Evolutionary conservation across 1,140 invertebrate species (phyloP), one percentile per base, ranked within the genome.

Genomic region (Scaptomyza montana): DNA sequence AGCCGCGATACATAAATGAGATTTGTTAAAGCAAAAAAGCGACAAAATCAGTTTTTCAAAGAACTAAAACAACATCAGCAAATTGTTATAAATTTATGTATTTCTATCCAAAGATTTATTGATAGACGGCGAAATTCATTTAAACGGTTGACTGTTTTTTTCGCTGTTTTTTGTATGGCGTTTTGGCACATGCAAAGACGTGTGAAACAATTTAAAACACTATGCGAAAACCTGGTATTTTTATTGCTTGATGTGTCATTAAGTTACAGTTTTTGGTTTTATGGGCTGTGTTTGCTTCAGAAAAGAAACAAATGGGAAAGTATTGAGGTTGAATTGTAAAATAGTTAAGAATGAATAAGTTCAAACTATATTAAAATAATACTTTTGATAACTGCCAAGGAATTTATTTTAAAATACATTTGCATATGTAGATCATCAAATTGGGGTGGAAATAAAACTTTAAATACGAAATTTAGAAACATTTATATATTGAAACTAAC

Each of bases 121-220:
- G 82, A 82, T 69, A 68, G 78, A 87, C 82, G 64, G 33, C 60
- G 28, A 78, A 81, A 85, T 85, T 85, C 78, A 78, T 87, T 70
- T 81, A 81, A 87, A 81, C 63, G 49, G 46, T 85, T 78, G 81
- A 86, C 78, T 63, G 45, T 86, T 74, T 59, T 51, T 69, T 45
- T 19, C 13, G 16, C 28, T 19, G 10, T 41, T 36, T 54, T 74
- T 65, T 64, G 45, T 54, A 54, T 70, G 47, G 30, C 28, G 10
- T 60, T 46, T n/a, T 36, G 53, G 16, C 49, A 69, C 60, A 69
- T n/a, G 36, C 39, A 12, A 56, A 71, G 41, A 80, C 81, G 78
- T 86, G 81, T 72, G 81, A 87, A 80, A 71, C 74, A 41, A 63
- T 73, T 73, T 51, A 12, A 57, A 66, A 64, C 53, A 46, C 25